Conservation (phyloP, 2,888 invertebrate genomes). For the Periphyllus acericola region DNA sequence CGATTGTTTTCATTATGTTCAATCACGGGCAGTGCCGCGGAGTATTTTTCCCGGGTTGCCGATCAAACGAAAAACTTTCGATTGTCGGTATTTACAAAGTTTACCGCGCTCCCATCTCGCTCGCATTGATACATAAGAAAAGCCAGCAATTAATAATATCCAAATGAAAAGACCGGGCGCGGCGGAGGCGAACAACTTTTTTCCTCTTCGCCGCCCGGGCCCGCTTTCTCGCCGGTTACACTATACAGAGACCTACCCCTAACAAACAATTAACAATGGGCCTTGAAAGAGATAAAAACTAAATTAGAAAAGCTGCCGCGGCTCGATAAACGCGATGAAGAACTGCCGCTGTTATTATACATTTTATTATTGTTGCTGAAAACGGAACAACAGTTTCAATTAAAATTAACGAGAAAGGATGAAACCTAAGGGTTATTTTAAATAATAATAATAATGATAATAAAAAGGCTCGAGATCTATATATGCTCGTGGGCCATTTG, state of each 20-base stretch:
- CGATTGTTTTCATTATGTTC: constrained; percentile 62
- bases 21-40: constrained; percentile 43
- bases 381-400: constrained; percentile 60
- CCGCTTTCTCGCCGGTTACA: constrained; percentile 34
- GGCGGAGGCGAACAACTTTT: constrained; percentile 28
- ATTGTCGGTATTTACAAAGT: constrained; percentile 59
- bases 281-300: constrained; percentile 60
- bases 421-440: constrained; percentile 5
- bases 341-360: constrained; percentile 45
- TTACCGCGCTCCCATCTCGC: neutral
- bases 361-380: constrained; percentile 47
- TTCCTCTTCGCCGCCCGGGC: neutral
- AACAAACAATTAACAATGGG: constrained; percentile 60
- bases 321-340: constrained; percentile 58
- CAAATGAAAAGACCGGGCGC: constrained; percentile 37
- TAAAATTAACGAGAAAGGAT: constrained; percentile 57
- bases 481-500: constrained; percentile 4
- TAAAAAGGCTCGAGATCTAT: neutral
- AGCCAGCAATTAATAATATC: constrained; percentile 61
- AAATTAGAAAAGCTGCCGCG: constrained; percentile 61
- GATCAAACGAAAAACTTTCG: constrained; percentile 61
- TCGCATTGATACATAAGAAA: constrained; percentile 49
- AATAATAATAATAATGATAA: neutral
- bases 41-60: constrained; percentile 44
- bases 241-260: constrained; percentile 7